A percentile compares a stretch with the other conserved stretches of the same genome.
These are phyloP conservation scores for Teleopsis dalmanni DNA, from an alignment of 1,140 invertebrate genomes.

Conservation along the genomic window DNA sequence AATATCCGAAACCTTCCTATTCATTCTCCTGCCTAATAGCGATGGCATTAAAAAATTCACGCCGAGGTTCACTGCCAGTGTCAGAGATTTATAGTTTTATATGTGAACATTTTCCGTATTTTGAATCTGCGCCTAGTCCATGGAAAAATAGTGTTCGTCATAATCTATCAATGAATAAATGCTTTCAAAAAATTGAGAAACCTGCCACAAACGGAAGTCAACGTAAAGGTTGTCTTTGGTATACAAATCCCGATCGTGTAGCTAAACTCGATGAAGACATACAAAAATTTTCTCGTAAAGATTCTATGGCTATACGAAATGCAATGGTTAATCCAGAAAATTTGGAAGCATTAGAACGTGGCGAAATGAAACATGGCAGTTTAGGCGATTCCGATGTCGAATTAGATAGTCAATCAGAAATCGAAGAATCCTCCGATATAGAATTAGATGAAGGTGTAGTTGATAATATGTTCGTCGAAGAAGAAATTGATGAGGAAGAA, in stretches of 20 bases:
- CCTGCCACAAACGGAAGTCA: constrained; percentile 72
- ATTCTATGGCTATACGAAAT: constrained; percentile 73
- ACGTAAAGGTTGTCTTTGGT: constrained; percentile 88
- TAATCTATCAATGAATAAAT: constrained; percentile 93
- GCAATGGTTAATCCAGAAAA: constrained; percentile 88
- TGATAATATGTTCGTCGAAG: constrained; percentile 37
- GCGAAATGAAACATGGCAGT: constrained; percentile 72
- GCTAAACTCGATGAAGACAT: constrained; percentile 97
- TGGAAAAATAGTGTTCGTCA: constrained; percentile 98
- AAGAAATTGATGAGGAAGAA: constrained; percentile 25
- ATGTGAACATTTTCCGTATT: constrained; percentile 97
- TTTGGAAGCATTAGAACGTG: constrained; percentile 69
- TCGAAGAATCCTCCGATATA: constrained; percentile 44
- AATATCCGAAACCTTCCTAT: constrained; percentile 92
- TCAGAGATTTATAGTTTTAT: constrained; percentile 99
- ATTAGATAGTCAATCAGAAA: constrained; percentile 49
- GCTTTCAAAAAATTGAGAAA: constrained; percentile 96
- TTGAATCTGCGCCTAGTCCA: constrained; percentile 92
- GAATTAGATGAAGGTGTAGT: constrained; percentile 47
- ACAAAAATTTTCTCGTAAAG: constrained; percentile 91
- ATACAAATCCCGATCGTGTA: constrained; percentile 89
- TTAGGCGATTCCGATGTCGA: constrained; percentile 49
- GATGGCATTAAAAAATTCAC: constrained; percentile 93
- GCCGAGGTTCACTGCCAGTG: constrained; percentile 87
- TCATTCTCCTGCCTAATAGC: constrained; percentile 97